phyloP scores from a whole-genome alignment of 2,888 invertebrate species.

The Hydrotaea cyrtoneurina region DNA sequence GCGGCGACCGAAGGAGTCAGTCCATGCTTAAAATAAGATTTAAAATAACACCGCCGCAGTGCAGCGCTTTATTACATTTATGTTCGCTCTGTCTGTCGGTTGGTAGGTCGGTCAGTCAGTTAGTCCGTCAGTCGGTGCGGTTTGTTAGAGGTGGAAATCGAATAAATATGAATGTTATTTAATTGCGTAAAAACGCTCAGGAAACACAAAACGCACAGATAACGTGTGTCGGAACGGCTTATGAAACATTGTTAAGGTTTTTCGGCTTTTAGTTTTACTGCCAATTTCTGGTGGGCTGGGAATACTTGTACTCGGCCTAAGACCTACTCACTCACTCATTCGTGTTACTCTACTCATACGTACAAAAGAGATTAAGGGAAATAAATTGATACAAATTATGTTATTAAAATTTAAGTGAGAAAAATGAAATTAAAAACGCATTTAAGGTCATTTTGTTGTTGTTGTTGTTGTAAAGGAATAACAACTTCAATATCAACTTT shows the following conservation, averaged over 20 bases:
- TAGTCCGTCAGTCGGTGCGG: background rate
- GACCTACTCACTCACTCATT: slow-evolving; percentile 2
- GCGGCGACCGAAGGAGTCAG: slow-evolving; percentile 44
- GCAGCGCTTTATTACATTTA: background rate
- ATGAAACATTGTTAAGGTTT: slow-evolving; percentile 45
- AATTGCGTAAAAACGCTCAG: slow-evolving; percentile 56
- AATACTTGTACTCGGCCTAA: background rate
- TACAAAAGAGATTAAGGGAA: slow-evolving; percentile 41
- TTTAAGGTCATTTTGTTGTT: slow-evolving; percentile 57
- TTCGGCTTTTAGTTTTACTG: background rate
- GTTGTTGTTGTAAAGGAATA: background rate
- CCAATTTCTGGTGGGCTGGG: background rate
- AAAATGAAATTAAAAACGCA: slow-evolving; percentile 68
- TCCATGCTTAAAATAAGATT: slow-evolving; percentile 63
- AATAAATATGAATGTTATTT: slow-evolving; percentile 58
- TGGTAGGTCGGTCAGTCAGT: too few species aligned
- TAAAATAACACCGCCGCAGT: slow-evolving; percentile 51
- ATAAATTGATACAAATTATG: slow-evolving; percentile 68
- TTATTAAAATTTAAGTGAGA: slow-evolving; percentile 67
- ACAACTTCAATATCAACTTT: background rate
- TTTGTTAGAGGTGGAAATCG: slow-evolving; percentile 54
- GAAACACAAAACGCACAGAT: slow-evolving; percentile 17
- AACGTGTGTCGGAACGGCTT: slow-evolving; percentile 44
- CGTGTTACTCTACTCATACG: slow-evolving; percentile 9
- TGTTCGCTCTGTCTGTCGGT: too few species aligned